phyloP scores from a whole-genome alignment of 1,140 invertebrate genomes.

The Dendrolimus kikuchii region DNA sequence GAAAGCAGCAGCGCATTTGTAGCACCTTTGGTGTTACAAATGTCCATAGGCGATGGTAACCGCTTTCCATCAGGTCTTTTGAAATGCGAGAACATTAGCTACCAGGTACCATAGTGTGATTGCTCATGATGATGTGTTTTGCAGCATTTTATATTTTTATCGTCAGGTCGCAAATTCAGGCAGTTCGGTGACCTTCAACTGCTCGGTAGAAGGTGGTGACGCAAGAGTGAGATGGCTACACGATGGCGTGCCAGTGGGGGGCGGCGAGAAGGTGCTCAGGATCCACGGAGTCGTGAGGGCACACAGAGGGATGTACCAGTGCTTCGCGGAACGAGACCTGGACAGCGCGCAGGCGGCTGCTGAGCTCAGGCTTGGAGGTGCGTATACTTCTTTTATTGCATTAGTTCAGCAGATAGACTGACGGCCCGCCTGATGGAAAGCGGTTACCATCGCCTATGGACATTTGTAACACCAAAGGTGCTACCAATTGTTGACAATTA shows the following conservation, averaged over 20 bases:
- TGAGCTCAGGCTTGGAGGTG: slow-evolving; percentile 83
- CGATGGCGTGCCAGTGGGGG: slow-evolving; percentile 79
- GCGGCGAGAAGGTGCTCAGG: slow-evolving; percentile 68
- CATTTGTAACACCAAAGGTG: too few species aligned
- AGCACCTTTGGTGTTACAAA: too few species aligned
- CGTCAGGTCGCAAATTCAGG: slow-evolving; percentile 64
- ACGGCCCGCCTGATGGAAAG: too few species aligned
- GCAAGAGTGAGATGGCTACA: slow-evolving; percentile 83
- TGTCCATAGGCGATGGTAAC: too few species aligned
- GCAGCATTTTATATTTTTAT: neutral
- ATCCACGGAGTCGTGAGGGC: slow-evolving; percentile 80
- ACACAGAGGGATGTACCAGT: slow-evolving; percentile 90
- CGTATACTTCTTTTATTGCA: slow-evolving; percentile 15
- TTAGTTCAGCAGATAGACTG: too few species aligned
- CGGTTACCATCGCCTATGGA: too few species aligned
- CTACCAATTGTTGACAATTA: too few species aligned
- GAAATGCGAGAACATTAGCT: too few species aligned
- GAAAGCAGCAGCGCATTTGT: too few species aligned
- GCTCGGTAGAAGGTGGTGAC: slow-evolving; percentile 83
- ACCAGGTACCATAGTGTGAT: too few species aligned
- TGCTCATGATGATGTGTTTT: neutral
- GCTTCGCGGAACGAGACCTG: slow-evolving; percentile 80
- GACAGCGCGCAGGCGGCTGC: slow-evolving; percentile 82
- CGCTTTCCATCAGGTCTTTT: too few species aligned
- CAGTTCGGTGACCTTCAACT: slow-evolving; percentile 70